Evolutionary conservation across 2,797 vertebrate genomes (phyloP).

Genomic region (Iguana delicatissima): DNA sequence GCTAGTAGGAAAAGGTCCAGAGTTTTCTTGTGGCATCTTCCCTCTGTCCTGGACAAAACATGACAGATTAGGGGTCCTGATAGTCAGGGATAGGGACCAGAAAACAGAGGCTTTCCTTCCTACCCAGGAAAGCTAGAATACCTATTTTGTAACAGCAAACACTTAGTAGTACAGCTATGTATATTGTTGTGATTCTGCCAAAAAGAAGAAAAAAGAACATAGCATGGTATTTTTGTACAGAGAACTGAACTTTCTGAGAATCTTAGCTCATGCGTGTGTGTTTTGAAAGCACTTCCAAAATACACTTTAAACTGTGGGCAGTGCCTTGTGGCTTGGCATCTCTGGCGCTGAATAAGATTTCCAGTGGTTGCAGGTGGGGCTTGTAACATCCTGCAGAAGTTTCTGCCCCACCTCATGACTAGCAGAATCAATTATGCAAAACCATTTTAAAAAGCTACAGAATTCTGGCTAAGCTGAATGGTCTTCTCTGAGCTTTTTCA

Average conservation of each 20-base stretch:
- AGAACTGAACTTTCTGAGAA: neutral
- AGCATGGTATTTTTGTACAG: neutral
- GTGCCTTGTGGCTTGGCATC: neutral
- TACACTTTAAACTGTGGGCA: neutral
- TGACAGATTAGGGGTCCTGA: no score
- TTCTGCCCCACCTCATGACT: neutral
- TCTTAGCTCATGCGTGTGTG: neutral
- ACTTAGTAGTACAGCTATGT: neutral
- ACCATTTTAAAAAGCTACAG: neutral
- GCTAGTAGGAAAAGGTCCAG: no score
- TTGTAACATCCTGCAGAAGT: neutral
- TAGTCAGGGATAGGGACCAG: no score
- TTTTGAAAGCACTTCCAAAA: neutral
- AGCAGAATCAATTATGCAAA: neutral
- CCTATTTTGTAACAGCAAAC: neutral
- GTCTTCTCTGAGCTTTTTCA: neutral
- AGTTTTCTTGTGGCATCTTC: no score
- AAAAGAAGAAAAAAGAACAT: neutral
- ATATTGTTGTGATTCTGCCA: neutral
- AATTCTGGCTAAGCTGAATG: neutral
- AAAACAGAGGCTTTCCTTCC: no score
- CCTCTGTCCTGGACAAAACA: no score
- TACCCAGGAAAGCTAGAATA: neutral
- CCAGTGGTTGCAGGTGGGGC: neutral
- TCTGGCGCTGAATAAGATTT: neutral